phyloP scores from a whole-genome alignment of 2,797 vertebrate species.

The Rhodeus uyekii region DNA sequence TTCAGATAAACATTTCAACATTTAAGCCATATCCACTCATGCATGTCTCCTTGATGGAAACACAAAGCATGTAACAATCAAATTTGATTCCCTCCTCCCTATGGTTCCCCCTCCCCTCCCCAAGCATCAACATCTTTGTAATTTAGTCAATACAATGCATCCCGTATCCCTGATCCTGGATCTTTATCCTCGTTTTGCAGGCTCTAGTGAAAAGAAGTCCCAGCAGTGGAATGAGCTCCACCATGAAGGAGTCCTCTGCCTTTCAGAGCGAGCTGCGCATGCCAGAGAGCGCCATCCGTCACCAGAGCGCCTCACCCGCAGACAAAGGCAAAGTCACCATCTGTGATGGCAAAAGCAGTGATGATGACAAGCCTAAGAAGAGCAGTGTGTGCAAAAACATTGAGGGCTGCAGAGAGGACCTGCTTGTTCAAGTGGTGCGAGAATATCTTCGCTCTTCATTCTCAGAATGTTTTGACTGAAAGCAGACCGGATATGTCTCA shows the following conservation, averaged over 20 bases:
- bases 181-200: slow-evolving; percentile 65
- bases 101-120: slow-evolving; percentile 31
- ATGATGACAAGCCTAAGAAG: slow-evolving; percentile 96
- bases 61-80: slow-evolving; percentile 45
- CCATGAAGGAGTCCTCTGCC: slow-evolving; percentile 93
- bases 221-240: slow-evolving; percentile 94
- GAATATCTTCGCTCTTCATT: not conserved
- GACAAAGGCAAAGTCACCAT: slow-evolving; percentile 95
- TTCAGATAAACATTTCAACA: slow-evolving; percentile 32
- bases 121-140: slow-evolving; percentile 19
- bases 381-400: slow-evolving; percentile 93
- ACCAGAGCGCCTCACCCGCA: slow-evolving; percentile 86
- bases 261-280: slow-evolving; percentile 95
- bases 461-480: not conserved
- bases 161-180: slow-evolving; percentile 5
- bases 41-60: slow-evolving; percentile 48
- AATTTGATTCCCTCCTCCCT: slow-evolving; percentile 23
- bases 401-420: slow-evolving; percentile 94
- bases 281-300: slow-evolving; percentile 90
- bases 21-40: slow-evolving; percentile 52
- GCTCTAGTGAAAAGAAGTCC: slow-evolving; percentile 96
- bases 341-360: slow-evolving; percentile 88
- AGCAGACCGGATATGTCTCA: not conserved
- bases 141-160: not conserved
- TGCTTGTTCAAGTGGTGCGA: slow-evolving; percentile 88